Evolutionary conservation across 2,113 vertebrate species (phyloP), one percentile per base, ranked within the genome.

Genomic region (Otis tarda): DNA sequence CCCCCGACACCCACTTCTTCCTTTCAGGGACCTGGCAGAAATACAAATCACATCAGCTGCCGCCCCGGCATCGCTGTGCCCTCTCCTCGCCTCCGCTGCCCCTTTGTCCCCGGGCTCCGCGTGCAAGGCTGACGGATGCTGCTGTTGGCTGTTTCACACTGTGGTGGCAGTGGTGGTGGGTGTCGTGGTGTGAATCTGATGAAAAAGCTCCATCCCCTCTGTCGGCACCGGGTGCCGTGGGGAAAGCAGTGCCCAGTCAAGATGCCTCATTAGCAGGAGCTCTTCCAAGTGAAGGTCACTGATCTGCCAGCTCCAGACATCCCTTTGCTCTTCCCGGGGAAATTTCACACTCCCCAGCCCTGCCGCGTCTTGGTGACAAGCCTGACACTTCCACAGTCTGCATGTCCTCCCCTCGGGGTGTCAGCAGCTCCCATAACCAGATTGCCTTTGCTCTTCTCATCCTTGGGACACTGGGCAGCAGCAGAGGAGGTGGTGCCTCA

Each of bases 391-490:
- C 31, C 79, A 79, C 59, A 70, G 63, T 39, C 37, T 2, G 0
- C 0, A 1, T 24, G 24, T 30, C 35, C 23, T 30, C 9, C 17
- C 56, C 30, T 64, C 0, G 0, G 53, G 33, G 59, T 4, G 1
- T 23, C 6, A 0, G 71, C 83, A 89, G 83, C 73, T 89, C 73
- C 59, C 68, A 73, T 39, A 78, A 33, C 55, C 81, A 77, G 55
- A 28, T 2, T 33, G n/a, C 13, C 53, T 35, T 63, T 52, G 70
- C 79, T 68, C 37, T 45, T 78, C 74, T 60, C 31, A 23, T 17
- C 45, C 73, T 45, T 4, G 7, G 31, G 50, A 59, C 10, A 39
- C 10, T 1, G 2, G 56, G 64, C 22, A 53, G 63, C 33, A 37
- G 50, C 70, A 68, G 12, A 78, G 21, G 47, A 67, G 31, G 5